Base-by-base conservation (phyloP, 2,113 vertebrate genomes). In the Chloebia gouldiae region DNA sequence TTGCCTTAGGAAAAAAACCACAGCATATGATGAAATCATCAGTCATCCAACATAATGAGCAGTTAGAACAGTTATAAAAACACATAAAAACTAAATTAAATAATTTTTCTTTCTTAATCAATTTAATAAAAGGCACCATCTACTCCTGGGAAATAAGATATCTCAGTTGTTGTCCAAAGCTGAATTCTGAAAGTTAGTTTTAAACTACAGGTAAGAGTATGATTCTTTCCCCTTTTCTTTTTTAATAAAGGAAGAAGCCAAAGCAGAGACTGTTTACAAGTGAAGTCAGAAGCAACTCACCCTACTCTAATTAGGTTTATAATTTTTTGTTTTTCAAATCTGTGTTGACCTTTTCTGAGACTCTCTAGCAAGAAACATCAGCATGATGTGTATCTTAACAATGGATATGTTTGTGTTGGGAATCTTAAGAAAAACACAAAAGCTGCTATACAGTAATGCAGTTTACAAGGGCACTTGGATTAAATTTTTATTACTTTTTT, bases 21-120 rank as follows among this genome's bases (percentile, higher is more conserved):
- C 61, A 50, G 75, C 6, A 63, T 64, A 20, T 40, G 35, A 91
- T 65, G 37, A 73, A 89, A n/a, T 84, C 44, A 96, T 91, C 45
- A 89, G n/a, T 54, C 42, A 75, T 50, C 16, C 89, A 93, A 96
- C 28, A 61, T 60, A 95, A 95, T 86, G 90, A 97, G 37, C 21
- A 90, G 35, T 64, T 63, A 35, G 90, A 96, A 65, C 56, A 96
- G 54, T 51, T 53, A 69, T 23, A 53, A 87, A 86, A 51, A 20
- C 33, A 70, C 45, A 77, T 45, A 78, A 90, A 95, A 97, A 66
- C 11, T 54, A 81, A 90, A 92, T 87, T 73, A 69, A 70, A 82
- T 79, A 2, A 21, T 75, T 80, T 77, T 81, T 73, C 18, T 54
- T 93, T 86, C 85, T 81, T 70, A 94, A 95, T 93, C 76, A 70